Conservation (phyloP, 2,113 vertebrate species). For the Cochlearius cochlearius region DNA sequence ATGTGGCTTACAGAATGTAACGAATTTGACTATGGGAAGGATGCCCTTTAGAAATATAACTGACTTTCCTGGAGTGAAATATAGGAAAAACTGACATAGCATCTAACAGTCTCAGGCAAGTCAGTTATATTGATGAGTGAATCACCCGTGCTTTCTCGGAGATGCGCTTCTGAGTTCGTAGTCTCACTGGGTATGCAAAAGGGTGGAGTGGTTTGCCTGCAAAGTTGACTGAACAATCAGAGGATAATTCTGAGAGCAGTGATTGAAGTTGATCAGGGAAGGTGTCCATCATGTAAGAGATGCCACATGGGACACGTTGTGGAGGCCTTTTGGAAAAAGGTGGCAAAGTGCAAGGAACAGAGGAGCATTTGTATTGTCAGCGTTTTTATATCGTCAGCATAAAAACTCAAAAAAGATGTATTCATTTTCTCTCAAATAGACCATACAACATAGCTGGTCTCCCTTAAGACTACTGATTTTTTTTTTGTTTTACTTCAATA, state of each 20-base stretch:
- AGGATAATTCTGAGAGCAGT: not conserved
- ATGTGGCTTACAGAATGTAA: not conserved
- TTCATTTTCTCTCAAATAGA: not conserved
- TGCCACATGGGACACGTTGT: not conserved
- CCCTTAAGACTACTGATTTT: not conserved
- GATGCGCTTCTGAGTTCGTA: not conserved
- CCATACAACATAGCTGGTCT: not conserved
- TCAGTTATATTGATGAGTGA: not conserved
- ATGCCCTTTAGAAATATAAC: not conserved
- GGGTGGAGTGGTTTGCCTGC: not conserved
- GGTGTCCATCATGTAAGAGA: not conserved
- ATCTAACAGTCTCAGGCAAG: not conserved
- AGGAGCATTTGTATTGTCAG: not conserved
- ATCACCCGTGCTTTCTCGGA: not conserved
- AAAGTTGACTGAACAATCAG: not conserved
- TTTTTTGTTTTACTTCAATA: not conserved
- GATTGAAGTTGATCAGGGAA: not conserved
- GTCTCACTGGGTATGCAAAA: not conserved
- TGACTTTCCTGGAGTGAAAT: not conserved
- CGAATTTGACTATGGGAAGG: not conserved
- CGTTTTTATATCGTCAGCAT: not conserved
- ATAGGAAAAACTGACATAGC: not conserved
- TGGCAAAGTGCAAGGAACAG: not conserved
- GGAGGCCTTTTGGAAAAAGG: not conserved
- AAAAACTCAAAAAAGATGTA: not conserved